Evolutionary conservation across 2,888 invertebrate species (phyloP), one percentile per base, ranked within the genome.

Genomic region (Vanessa cardui): DNA sequence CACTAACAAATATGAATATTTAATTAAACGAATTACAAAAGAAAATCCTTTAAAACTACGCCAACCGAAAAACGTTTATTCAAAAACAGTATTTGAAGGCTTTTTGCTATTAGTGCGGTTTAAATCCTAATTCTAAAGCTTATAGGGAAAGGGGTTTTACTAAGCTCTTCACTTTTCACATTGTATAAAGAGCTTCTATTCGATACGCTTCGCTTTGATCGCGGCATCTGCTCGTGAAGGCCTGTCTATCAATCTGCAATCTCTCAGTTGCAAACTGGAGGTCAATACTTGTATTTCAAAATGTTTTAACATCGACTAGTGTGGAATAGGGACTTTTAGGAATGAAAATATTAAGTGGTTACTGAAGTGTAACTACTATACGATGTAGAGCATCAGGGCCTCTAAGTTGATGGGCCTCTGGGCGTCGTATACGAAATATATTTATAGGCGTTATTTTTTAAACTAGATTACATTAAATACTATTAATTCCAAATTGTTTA

Each of bases 111-210:
- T 54, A 54, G 26, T 54, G 2, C 16, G 16, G 31, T n/a, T 31
- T 54, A 31, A 54, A 54, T 54, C 20, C 21, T 50, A 50, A 50
- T 21, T 50, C 50, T 15, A 21, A 21, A 21, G 50, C 26, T 21
- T 50, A 50, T 26, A 50, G 50, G 12, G 6, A 50, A 6, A 15
- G 12, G 12, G 20, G 1, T 50, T 21, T 50, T 21, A 21, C 20
- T 50, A 21, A 21, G 21, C 50, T 50, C 15, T 21, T 20, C 50
- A 21, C 21, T 50, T 50, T 50, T 50, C 15, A 20, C 50, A 21
- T 15, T 50, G 9, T 21, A 26, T 12, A 21, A 21, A 20, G 21
- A 50, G 21, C 21, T 50, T 15, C n/a, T n/a, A n/a, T n/a, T n/a
- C 21, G 21, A 50, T 26, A 9, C 15, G 50, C 26, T 50, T 50